phyloP scores from a whole-genome alignment of 2,888 invertebrate genomes.

The Chymomyza procnemis region DNA sequence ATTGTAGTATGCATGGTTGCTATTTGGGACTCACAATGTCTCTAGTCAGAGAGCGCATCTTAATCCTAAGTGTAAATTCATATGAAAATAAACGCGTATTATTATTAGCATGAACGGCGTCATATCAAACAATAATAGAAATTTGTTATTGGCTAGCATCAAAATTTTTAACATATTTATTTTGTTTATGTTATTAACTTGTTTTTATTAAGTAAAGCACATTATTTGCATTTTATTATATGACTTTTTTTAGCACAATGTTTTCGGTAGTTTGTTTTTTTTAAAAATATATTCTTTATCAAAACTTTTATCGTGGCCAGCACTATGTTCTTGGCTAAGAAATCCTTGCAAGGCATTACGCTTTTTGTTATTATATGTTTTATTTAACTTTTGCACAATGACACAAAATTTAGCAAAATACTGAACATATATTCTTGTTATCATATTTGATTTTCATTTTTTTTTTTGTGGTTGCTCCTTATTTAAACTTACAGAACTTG shows the following conservation, averaged over 20 bases:
- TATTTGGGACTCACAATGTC: slow-evolving; percentile 70
- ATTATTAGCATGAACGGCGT: slow-evolving; percentile 33
- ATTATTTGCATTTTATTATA: slow-evolving; percentile 8
- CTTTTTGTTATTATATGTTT: neutral
- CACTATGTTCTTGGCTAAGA: slow-evolving; percentile 51
- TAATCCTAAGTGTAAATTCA: slow-evolving; percentile 74
- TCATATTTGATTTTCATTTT: slow-evolving; percentile 18
- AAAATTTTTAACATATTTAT: slow-evolving; percentile 43
- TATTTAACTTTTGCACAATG: slow-evolving; percentile 37
- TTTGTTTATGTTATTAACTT: slow-evolving; percentile 12
- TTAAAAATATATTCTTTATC: neutral
- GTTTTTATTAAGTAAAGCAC: slow-evolving; percentile 43
- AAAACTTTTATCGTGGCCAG: slow-evolving; percentile 13
- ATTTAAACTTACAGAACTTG: slow-evolving; percentile 79
- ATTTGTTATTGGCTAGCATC: slow-evolving; percentile 38
- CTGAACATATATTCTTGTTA: slow-evolving; percentile 19
- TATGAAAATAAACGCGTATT: slow-evolving; percentile 67
- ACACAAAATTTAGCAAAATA: slow-evolving; percentile 24
- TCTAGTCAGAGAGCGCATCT: slow-evolving; percentile 73
- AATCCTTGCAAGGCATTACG: slow-evolving; percentile 41
- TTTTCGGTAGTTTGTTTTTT: slow-evolving; percentile 20
- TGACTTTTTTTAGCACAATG: neutral
- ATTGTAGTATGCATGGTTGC: neutral
- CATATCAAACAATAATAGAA: slow-evolving; percentile 34
- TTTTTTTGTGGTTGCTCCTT: slow-evolving; percentile 36